phyloP scores from a whole-genome alignment of 2,888 invertebrate species.

The Brachynemurus nebulosus region DNA sequence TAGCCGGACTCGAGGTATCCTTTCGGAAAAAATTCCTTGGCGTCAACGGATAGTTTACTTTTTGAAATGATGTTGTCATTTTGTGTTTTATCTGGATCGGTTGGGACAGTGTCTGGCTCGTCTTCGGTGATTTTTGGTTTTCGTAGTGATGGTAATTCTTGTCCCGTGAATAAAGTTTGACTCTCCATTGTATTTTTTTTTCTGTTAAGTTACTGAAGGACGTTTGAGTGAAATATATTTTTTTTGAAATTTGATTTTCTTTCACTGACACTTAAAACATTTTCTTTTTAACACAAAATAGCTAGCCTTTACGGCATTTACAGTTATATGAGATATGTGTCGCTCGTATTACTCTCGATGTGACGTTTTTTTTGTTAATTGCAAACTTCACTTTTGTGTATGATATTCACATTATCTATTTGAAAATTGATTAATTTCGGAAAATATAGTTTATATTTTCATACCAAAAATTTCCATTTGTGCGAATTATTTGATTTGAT shows the following conservation, averaged over 20 bases:
- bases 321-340: background rate
- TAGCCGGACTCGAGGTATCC: no score
- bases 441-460: no score
- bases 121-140: conserved; percentile 1
- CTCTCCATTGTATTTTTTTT: background rate
- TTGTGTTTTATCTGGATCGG: background rate
- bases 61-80: conserved; percentile 5
- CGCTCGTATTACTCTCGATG: no score
- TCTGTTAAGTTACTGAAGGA: background rate
- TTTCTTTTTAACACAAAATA: background rate
- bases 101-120: background rate
- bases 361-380: no score
- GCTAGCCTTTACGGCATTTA: background rate
- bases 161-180: background rate
- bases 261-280: background rate
- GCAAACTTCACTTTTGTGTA: no score
- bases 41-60: conserved; percentile 37
- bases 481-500: no score
- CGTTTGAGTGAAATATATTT: background rate
- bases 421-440: no score
- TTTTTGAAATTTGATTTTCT: no score
- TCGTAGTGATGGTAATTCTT: conserved; percentile 1
- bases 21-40: conserved; percentile 44
- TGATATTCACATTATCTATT: no score
- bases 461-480: no score